Base-by-base conservation (phyloP, 2,113 vertebrate species). In the Rhinopomastus cyanomelas region DNA sequence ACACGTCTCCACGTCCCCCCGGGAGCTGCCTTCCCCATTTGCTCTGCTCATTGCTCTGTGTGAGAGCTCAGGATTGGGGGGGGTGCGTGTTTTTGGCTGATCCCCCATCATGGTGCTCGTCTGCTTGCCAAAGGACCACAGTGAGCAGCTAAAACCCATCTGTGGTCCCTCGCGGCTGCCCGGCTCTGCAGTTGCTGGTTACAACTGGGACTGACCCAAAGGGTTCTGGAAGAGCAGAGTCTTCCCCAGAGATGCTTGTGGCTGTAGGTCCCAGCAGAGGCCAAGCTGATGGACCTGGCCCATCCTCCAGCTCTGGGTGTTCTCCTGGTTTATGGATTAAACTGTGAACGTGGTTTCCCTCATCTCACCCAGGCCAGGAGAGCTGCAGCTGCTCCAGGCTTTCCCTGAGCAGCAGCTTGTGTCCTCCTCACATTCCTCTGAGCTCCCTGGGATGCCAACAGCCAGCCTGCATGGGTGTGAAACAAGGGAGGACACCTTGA, bases 391-490 rank as follows among this genome's bases (percentile, higher is more conserved):
- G 27, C 66, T 71, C 6, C 48, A 53, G 49, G 17, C 15, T 75
- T 16, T 48, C n/a, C 32, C 18, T 21, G 19, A 83, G 56, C 12
- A 59, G n/a, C 8, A 85, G 26, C 12, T 30, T 49, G 34, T 0
- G 0, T 51, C 56, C 25, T 83, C 39, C 39, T 73, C 21, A 0
- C 0, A 0, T 29, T 57, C 32, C 22, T 49, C 68, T 39, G 57
- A 49, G 66, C 55, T 42, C 25, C 3, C n/a, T 23, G 53, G 21
- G 13, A 26, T 71, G 26, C 11, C 32, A 17, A 20, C 23, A 46
- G 42, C 18, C n/a, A n/a, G n/a, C n/a, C 34, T 0, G 1, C 51
- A n/a, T 4, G 0, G 0, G 3, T 5, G 8, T 3, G 16, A 16
- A 44, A 21, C 6, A 23, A 46, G 16, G 27, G 30, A 74, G 37